Evolutionary conservation across 2,113 vertebrate species (phyloP), one percentile per base, ranked within the genome.

Genomic region (Tor tambroides): DNA sequence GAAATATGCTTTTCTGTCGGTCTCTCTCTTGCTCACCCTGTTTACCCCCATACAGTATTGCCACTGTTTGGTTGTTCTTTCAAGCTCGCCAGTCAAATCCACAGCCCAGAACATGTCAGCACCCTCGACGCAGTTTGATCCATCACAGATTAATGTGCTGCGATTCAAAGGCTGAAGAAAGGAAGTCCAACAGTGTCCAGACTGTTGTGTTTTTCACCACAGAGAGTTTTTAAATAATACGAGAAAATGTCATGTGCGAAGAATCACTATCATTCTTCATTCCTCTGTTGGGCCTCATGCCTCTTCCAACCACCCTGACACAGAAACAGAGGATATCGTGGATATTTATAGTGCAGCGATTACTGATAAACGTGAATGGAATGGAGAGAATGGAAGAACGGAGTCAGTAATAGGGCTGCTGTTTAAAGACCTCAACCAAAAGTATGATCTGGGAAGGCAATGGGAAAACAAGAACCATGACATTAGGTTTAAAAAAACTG

Each of bases 31-130:
- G 19, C 56, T 85, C 81, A 74, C 56, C 72, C 79, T 84, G 30
- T 56, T 72, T 89, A 54, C 63, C 69, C 28, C 71, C 30, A 21
- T 69, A 87, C 88, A 87, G 69, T 87, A 78, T 74, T 78, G 79
- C 78, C 88, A 87, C 83, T 87, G 86, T 85, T 83, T 77, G 77
- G 78, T 85, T 12, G 71, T 28, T 38, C 82, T 65, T 56, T 69
- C 51, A 26, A 54, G 63, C 65, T 32, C 67, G 59, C 72, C 84
- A 78, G 72, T 69, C 17, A 78, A 71, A 59, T 38, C 35, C 46
- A 41, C 30, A 85, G 85, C 86, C 88, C 88, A 89, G 88, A 87
- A 87, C 71, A 82, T 87, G 86, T 89, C 89, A 87, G 41, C 32
- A 65, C 74, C 76, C 38, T 80, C 63, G 51, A 83, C 72, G 21